These are phyloP conservation scores for Cichlasoma orientale DNA, from an alignment of 2,797 vertebrate species.

Conservation along the genomic window DNA sequence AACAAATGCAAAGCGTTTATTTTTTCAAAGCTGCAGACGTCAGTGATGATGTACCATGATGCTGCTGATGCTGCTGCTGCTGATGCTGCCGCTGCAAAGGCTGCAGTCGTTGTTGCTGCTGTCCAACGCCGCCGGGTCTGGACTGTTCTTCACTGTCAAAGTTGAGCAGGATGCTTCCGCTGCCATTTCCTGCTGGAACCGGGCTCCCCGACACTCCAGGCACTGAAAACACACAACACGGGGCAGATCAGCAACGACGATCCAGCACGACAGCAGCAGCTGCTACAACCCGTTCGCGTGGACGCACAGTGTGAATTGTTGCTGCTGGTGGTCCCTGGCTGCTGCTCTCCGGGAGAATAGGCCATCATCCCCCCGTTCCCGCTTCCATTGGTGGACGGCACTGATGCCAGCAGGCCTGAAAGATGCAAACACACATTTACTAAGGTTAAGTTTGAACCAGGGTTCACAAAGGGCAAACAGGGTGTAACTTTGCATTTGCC, in stretches of 20 bases:
- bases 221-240: slow-evolving; percentile 37
- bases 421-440: background rate
- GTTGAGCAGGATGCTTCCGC: slow-evolving; percentile 76
- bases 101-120: slow-evolving; percentile 59
- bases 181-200: slow-evolving; percentile 60
- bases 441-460: too few species aligned
- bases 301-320: slow-evolving; percentile 43
- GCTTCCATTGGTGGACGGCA: slow-evolving; percentile 80
- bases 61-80: slow-evolving; percentile 48
- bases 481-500: too few species aligned
- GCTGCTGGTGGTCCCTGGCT: slow-evolving; percentile 70
- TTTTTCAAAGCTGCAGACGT: too few species aligned
- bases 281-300: too few species aligned
- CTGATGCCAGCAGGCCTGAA: slow-evolving; percentile 80
- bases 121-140: slow-evolving; percentile 38
- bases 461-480: too few species aligned
- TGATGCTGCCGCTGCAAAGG: slow-evolving; percentile 41
- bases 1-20: too few species aligned
- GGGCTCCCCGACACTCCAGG: slow-evolving; percentile 60
- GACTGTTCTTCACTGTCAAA: slow-evolving; percentile 73
- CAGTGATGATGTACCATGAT: slow-evolving; percentile 46
- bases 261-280: background rate
- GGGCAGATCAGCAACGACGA: background rate
- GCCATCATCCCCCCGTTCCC: slow-evolving; percentile 78
- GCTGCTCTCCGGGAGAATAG: slow-evolving; percentile 80